A percentile compares a stretch with the other conserved stretches of the same genome.
These are phyloP conservation scores for Sceloporus tristichus DNA, from an alignment of 2,113 vertebrate species.

Conservation along the genomic window DNA sequence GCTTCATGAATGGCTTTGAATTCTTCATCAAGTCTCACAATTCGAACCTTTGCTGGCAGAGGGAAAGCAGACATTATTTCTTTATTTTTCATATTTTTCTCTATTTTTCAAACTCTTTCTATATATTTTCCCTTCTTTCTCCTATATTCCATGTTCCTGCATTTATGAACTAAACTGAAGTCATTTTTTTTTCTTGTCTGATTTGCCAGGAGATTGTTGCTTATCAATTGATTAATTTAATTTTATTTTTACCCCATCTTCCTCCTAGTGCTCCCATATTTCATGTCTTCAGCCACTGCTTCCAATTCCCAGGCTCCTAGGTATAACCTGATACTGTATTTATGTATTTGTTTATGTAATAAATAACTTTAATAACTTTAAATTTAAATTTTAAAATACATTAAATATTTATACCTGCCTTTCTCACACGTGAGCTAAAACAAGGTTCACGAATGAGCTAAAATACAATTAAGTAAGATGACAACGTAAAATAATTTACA, in stretches of 20 bases:
- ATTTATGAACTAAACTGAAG: background rate
- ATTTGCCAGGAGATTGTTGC: background rate
- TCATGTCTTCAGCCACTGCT: background rate
- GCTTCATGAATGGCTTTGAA: slow-evolving; percentile 58
- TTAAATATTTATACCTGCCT: background rate
- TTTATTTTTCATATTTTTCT: background rate
- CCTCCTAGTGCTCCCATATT: no score
- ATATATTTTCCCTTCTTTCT: background rate
- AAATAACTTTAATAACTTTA: no score
- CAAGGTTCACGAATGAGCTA: no score
- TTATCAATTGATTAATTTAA: background rate
- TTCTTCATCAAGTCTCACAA: slow-evolving; percentile 55
- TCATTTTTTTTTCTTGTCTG: no score
- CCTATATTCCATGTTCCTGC: background rate
- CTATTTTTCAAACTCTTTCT: background rate
- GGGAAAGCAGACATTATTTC: background rate
- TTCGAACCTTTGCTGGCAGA: slow-evolving; percentile 65
- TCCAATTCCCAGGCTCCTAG: background rate
- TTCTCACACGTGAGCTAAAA: no score
- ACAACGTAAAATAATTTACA: no score
- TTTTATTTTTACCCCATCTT: no score
- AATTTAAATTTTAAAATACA: no score
- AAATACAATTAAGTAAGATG: no score
- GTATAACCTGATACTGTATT: background rate
- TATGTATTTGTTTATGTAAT: background rate